phyloP scores from a whole-genome alignment of 2,888 invertebrate genomes.

The Ectropis crepuscularia region DNA sequence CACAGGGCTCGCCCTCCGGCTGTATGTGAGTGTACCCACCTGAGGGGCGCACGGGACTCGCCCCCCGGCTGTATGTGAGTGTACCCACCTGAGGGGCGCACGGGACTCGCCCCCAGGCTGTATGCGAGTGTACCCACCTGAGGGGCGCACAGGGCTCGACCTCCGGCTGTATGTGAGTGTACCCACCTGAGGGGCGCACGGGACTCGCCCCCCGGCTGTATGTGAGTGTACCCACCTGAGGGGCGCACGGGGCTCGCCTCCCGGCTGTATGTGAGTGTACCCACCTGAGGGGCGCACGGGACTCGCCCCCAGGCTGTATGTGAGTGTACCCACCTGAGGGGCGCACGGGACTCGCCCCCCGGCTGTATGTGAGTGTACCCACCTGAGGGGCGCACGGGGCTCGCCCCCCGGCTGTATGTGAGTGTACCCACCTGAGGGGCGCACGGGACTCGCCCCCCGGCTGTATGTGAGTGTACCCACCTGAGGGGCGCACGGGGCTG shows the following conservation, averaged over 20 bases:
- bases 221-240: constrained; percentile 80
- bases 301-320: constrained; percentile 93
- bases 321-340: constrained; percentile 74
- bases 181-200: no score
- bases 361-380: constrained; percentile 87
- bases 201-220: constrained; percentile 91
- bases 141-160: no score
- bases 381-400: constrained; percentile 89
- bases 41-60: no score
- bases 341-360: constrained; percentile 92
- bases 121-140: no score
- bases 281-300: constrained; percentile 88
- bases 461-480: constrained; percentile 86
- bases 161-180: no score
- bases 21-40: no score
- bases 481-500: constrained; percentile 89
- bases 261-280: constrained; percentile 88
- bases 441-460: constrained; percentile 92
- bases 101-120: no score
- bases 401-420: constrained; percentile 92
- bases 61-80: no score
- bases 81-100: no score
- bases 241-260: constrained; percentile 91
- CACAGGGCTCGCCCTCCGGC: no score
- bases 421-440: constrained; percentile 75